Conservation (phyloP, 2,888 invertebrate genomes). For the Boloria selene region DNA sequence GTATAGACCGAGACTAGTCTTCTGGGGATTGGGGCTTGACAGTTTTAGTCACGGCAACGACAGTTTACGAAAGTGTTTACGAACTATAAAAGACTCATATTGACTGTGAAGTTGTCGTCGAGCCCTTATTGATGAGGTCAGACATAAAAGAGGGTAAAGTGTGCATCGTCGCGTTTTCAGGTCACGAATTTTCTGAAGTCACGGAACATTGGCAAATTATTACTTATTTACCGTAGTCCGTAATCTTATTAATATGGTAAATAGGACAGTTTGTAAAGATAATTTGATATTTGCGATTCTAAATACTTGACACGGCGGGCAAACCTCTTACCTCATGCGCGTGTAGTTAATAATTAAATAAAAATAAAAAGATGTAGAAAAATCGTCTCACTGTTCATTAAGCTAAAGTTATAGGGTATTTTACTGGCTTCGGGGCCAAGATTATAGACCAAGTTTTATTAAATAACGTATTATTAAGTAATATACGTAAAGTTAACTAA, state of each 20-base stretch:
- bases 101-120: conserved; percentile 14
- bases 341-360: too few relatives aligned
- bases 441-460: too few relatives aligned
- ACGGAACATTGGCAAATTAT: conserved; percentile 22
- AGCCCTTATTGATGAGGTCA: conserved; percentile 19
- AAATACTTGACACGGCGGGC: too few relatives aligned
- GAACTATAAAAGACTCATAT: conserved; percentile 8
- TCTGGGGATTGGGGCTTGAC: not conserved
- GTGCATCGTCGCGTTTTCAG: conserved; percentile 60
- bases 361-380: too few relatives aligned
- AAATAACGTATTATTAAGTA: too few relatives aligned
- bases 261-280: not conserved
- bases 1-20: too few relatives aligned
- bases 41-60: not conserved
- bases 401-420: too few relatives aligned
- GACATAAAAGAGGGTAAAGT: conserved; percentile 48
- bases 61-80: conserved; percentile 17
- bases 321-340: too few relatives aligned
- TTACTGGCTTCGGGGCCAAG: too few relatives aligned
- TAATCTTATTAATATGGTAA: not conserved
- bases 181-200: conserved; percentile 51
- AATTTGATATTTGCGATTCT: too few relatives aligned
- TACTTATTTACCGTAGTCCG: not conserved
- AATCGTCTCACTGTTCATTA: too few relatives aligned
- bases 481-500: too few relatives aligned